phyloP scores from a whole-genome alignment of 2,113 vertebrate genomes.

The Elaphurus davidianus region DNA sequence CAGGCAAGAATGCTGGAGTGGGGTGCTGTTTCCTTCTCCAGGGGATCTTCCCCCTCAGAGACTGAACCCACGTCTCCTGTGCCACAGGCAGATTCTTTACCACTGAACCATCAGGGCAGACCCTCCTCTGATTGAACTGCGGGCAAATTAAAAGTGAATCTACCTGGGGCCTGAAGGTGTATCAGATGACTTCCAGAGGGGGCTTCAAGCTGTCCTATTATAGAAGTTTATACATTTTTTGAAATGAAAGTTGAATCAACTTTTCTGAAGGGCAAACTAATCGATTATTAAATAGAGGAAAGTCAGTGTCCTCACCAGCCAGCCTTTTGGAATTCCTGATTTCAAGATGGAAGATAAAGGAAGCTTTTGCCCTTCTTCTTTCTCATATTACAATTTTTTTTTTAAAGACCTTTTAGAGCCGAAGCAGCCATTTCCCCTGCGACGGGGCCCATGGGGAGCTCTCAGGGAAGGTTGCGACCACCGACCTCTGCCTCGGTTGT shows the following conservation, averaged over 20 bases:
- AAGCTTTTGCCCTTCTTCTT: neutral
- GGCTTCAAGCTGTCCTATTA: too few relatives aligned
- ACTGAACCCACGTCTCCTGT: neutral
- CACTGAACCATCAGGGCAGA: neutral
- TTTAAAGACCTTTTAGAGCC: neutral
- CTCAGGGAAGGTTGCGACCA: neutral
- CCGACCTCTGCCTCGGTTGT: neutral
- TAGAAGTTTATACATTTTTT: neutral
- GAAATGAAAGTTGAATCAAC: neutral
- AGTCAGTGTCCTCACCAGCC: neutral
- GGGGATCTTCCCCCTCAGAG: neutral
- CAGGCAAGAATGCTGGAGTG: neutral
- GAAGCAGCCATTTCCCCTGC: rapidly evolving
- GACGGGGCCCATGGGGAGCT: neutral
- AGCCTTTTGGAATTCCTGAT: neutral
- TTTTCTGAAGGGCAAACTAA: neutral
- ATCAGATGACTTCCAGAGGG: neutral
- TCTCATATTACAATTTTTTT: neutral
- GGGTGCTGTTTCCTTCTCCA: neutral
- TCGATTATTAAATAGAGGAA: neutral
- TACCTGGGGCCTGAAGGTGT: neutral
- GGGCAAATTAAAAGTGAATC: too few relatives aligned
- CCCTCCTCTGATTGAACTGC: neutral
- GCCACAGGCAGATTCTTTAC: neutral
- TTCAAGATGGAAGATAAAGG: neutral